Percentiles rank a stretch among this genome's conserved stretches.
These are phyloP conservation scores for Buteo buteo DNA, from an alignment of 2,113 vertebrate genomes.

Conservation along the genomic window DNA sequence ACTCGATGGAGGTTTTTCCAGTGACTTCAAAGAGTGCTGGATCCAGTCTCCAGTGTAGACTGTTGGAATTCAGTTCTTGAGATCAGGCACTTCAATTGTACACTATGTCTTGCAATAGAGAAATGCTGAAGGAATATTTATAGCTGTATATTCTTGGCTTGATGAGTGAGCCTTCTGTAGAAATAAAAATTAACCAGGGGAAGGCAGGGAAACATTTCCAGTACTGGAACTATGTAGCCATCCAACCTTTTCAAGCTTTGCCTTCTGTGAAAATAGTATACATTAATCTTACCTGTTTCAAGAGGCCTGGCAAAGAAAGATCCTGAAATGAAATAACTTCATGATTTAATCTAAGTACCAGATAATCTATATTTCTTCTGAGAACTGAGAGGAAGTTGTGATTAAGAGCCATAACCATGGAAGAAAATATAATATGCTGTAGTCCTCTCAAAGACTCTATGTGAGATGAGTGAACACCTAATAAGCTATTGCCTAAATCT, in stretches of 20 bases:
- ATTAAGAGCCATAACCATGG: not conserved
- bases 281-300: not conserved
- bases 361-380: not conserved
- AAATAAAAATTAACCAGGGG: not conserved
- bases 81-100: not conserved
- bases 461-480: not conserved
- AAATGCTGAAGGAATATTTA: slow-evolving; percentile 5
- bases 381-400: not conserved
- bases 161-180: not conserved
- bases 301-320: not conserved
- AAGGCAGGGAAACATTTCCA: not conserved
- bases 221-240: not conserved
- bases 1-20: not conserved
- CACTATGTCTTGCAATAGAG: not conserved
- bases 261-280: not conserved
- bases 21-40: not conserved
- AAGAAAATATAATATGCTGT: not conserved
- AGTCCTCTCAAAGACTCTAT: not conserved
- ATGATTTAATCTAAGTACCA: not conserved
- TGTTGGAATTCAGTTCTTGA: not conserved
- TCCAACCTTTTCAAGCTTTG: not conserved
- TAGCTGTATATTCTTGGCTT: not conserved
- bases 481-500: not conserved
- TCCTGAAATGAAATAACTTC: not conserved
- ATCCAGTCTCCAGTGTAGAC: not conserved